A percentile compares a stretch with the other conserved stretches of the same genome.
Conservation (phyloP, 1,140 invertebrate genomes). For the Telenomus remus region DNA sequence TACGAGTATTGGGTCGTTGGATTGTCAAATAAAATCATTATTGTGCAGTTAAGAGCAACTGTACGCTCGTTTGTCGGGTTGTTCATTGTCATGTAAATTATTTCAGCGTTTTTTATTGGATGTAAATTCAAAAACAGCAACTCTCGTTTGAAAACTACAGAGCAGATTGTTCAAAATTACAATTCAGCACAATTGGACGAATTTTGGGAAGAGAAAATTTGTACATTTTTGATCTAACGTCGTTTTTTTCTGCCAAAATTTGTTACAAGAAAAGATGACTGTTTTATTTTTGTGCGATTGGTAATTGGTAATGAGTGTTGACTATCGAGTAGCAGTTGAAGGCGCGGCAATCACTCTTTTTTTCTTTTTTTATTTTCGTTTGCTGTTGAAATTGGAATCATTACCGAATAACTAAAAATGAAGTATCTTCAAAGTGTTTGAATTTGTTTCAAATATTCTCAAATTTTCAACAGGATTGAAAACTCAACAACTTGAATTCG, state of each 20-base stretch:
- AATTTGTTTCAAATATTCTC: too few relatives aligned
- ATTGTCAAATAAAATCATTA: constrained; percentile 45
- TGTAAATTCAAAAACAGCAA: background rate
- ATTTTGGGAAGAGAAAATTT: too few relatives aligned
- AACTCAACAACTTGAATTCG: too few relatives aligned
- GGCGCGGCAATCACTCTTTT: constrained; percentile 20
- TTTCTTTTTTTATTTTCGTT: constrained; percentile 17
- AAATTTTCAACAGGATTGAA: too few relatives aligned
- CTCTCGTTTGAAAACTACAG: background rate
- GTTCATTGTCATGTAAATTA: constrained; percentile 21
- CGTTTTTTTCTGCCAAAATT: too few relatives aligned
- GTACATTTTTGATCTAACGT: too few relatives aligned
- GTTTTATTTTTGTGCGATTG: constrained; percentile 14
- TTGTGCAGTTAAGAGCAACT: background rate
- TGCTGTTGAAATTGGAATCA: background rate
- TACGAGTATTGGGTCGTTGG: background rate
- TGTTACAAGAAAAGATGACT: too few relatives aligned
- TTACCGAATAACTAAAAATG: constrained; percentile 16
- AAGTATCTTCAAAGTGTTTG: background rate
- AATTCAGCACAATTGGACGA: too few relatives aligned
- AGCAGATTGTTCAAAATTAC: too few relatives aligned
- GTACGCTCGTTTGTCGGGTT: constrained; percentile 10
- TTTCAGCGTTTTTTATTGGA: background rate
- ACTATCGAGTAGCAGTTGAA: constrained; percentile 14
- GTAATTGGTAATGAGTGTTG: constrained; percentile 30